Percentiles rank a stretch among this genome's conserved stretches.
phyloP scores from a whole-genome alignment of 2,888 invertebrate genomes.

The Agriopis leucophaearia region DNA sequence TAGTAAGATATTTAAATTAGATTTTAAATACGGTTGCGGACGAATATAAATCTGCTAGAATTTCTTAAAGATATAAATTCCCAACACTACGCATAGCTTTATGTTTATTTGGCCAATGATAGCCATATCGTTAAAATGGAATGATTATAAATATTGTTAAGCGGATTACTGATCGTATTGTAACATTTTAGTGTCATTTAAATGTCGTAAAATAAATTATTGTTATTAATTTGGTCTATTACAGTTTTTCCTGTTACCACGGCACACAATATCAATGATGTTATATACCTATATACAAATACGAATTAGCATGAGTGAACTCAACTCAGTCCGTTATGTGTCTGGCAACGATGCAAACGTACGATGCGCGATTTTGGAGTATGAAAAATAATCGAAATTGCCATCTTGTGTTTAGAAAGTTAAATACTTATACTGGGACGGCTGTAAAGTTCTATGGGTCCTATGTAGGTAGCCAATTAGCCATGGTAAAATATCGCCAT shows the following conservation, averaged over 20 bases:
- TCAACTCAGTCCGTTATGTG: no score
- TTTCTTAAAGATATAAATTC: conserved; percentile 46
- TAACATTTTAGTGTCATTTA: conserved; percentile 38
- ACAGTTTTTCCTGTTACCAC: neutral
- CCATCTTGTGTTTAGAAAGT: no score
- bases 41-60: conserved; percentile 41
- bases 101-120: conserved; percentile 42
- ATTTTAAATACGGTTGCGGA: conserved; percentile 40
- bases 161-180: conserved; percentile 42
- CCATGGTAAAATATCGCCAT: no score
- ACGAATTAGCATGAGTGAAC: no score
- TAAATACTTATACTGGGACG: no score
- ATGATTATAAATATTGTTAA: conserved; percentile 45
- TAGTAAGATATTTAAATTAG: conserved; percentile 38
- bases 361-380: no score
- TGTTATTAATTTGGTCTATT: conserved; percentile 17
- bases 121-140: conserved; percentile 34
- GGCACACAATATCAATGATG: neutral
- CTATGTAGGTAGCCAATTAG: no score
- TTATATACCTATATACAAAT: no score
- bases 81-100: conserved; percentile 35
- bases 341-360: no score
- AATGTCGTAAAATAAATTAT: conserved; percentile 37
- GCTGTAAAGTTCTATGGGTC: no score
- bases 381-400: no score